Conservation (phyloP, 1,140 invertebrate genomes). For the Drosophila lacertosa region DNA sequence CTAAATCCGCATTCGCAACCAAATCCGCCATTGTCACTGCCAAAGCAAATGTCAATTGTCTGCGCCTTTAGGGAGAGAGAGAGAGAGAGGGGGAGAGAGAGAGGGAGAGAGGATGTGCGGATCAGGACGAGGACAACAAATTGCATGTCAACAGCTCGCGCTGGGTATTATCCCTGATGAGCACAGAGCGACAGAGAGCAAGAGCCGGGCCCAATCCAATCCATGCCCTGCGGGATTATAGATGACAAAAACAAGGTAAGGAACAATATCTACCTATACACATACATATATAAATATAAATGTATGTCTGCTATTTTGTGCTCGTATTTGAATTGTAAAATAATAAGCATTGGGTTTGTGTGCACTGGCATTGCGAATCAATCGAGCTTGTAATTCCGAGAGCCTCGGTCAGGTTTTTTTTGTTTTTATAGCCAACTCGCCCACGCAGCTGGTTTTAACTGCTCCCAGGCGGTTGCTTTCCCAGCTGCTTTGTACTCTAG, state of each 20-base stretch:
- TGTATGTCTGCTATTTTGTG: slow-evolving; percentile 19
- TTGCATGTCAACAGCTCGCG: slow-evolving; percentile 78
- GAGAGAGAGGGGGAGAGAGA: slow-evolving; percentile 14
- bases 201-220: slow-evolving; percentile 24
- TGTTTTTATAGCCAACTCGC: slow-evolving; percentile 1
- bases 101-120: slow-evolving; percentile 31
- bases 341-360: slow-evolving; percentile 42
- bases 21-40: slow-evolving; percentile 68
- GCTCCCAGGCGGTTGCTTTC: slow-evolving; percentile 4
- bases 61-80: slow-evolving; percentile 44
- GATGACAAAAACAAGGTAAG: slow-evolving; percentile 58
- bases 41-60: slow-evolving; percentile 71
- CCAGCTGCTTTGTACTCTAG: neutral
- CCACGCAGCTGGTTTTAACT: slow-evolving; percentile 44
- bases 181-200: slow-evolving; percentile 41
- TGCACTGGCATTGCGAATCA: slow-evolving; percentile 62
- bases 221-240: slow-evolving; percentile 53
- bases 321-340: slow-evolving; percentile 45
- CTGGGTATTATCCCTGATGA: slow-evolving; percentile 56
- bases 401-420: slow-evolving; percentile 14
- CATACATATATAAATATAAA: slow-evolving; percentile 1
- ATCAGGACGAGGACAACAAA: slow-evolving; percentile 59
- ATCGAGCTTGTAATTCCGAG: slow-evolving; percentile 74
- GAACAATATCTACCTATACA: slow-evolving; percentile 12
- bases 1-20: slow-evolving; percentile 40